A percentile compares a stretch with the other conserved stretches of the same genome.
These are phyloP conservation scores for Sceloporus undulatus DNA, from an alignment of 2,113 vertebrate genomes.

Conservation along the genomic window DNA sequence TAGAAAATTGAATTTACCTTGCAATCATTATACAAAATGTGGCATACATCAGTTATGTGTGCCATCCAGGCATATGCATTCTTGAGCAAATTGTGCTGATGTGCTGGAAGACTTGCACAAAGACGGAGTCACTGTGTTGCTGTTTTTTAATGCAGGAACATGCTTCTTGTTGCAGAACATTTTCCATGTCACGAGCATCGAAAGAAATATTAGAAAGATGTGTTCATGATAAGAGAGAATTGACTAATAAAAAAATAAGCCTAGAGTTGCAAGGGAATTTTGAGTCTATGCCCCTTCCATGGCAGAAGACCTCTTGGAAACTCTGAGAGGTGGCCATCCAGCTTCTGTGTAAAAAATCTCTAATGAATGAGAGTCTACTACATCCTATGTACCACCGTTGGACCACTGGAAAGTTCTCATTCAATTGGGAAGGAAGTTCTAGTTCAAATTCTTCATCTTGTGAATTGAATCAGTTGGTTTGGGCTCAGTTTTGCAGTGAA, in stretches of 20 bases:
- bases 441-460: too few species aligned
- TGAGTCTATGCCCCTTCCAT: neutral
- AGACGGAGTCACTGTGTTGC: neutral
- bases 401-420: too few species aligned
- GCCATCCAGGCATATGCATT: conserved; percentile 65
- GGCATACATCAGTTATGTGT: conserved; percentile 57
- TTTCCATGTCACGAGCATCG: neutral
- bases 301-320: neutral
- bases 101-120: conserved; percentile 45
- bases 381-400: neutral
- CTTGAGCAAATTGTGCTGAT: conserved; percentile 59
- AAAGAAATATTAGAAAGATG: neutral
- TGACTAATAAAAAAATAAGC: neutral
- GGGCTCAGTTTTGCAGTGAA: too few species aligned
- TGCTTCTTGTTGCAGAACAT: neutral
- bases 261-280: neutral
- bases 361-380: neutral
- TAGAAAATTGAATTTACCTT: conserved; percentile 71
- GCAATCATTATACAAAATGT: conserved; percentile 59
- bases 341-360: neutral
- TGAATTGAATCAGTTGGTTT: too few species aligned
- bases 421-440: too few species aligned
- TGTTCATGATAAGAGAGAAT: neutral
- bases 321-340: neutral
- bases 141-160: neutral